Base-by-base conservation (phyloP, 2,888 invertebrate species). In the Rhaphigaster nebulosa region DNA sequence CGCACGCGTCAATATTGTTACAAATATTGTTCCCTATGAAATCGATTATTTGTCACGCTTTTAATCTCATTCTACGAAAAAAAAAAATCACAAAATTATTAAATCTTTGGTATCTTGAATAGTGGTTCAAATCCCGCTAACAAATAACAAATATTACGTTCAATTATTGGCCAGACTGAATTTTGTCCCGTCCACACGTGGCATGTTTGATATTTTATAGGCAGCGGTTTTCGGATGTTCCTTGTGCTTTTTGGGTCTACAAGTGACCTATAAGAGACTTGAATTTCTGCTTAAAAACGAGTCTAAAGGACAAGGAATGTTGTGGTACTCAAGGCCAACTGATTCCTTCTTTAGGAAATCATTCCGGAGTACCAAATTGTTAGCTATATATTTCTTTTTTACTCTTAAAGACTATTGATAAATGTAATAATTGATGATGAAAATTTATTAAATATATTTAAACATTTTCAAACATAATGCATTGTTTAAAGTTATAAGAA, bases 181-280 rank as follows among this genome's bases (percentile, higher is more conserved):
- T 8, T 60, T 60, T 10, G 2, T 65, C 18, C 65, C 26, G 1
- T 60, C 29, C 65, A 65, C 65, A 15, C n/a, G 2, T 13, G 29
- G 5, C 26, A 60, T 29, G 29, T 65, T 15, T 65, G 80, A 41
- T 80, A 80, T 38, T 80, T 80, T 80, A 26, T 80, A 80, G 80
- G 8, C 80, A 23, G 41, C 20, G 38, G 80, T 41, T 80, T 80
- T 80, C 41, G 80, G 80, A 80, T 38, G 80, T 80, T 80, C 26
- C 80, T 38, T 38, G 18, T 76, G 38, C 80, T 80, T 80, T 80
- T 80, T 80, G 80, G 80, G 3, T 8, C 80, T 80, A 80, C 80
- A 80, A 80, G 80, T 80, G 80, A 80, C 80, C 80, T 80, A 80
- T 80, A 80, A 80, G 80, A 80, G 80, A 80, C 80, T 80, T 80